A percentile compares a stretch with the other conserved stretches of the same genome.
phyloP scores from a whole-genome alignment of 2,113 vertebrate genomes.

The Urocynchramus pylzowi region DNA sequence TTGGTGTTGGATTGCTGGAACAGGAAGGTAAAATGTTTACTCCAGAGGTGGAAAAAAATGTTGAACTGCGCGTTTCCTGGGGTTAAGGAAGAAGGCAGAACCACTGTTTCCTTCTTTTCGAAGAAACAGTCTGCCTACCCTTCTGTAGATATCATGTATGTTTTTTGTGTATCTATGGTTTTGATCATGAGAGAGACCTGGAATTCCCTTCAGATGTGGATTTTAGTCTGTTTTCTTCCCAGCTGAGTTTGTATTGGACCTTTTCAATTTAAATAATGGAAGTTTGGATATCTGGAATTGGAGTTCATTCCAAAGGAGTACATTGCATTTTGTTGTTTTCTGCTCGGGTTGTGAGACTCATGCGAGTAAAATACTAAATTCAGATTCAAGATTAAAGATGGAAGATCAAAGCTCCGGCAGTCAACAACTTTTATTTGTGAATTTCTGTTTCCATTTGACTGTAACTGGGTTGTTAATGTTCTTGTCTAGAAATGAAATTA shows the following conservation, averaged over 20 bases:
- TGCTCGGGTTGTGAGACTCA: neutral
- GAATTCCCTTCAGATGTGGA: neutral
- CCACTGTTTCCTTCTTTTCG: neutral
- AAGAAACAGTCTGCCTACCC: neutral
- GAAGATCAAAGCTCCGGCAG: neutral
- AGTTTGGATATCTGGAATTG: neutral
- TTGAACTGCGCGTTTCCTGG: too few species aligned
- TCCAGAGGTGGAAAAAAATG: neutral
- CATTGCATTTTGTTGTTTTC: neutral
- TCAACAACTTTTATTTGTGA: neutral
- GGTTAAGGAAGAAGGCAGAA: neutral
- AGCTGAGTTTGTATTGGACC: neutral
- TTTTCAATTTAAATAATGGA: neutral
- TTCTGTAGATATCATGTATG: neutral
- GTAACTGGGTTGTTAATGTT: neutral
- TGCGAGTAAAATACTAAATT: neutral
- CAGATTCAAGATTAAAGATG: neutral
- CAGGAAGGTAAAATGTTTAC: neutral
- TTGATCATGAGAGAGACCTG: neutral
- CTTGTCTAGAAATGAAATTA: slow-evolving; percentile 9
- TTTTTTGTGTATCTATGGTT: neutral
- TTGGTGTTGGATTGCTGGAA: neutral
- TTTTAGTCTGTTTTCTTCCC: neutral
- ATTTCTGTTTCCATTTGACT: slow-evolving; percentile 1
- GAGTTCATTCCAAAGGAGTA: neutral